Evolutionary conservation across 2,888 invertebrate species (phyloP), one percentile per base, ranked within the genome.

Genomic region (Platynereis dumerilii): DNA sequence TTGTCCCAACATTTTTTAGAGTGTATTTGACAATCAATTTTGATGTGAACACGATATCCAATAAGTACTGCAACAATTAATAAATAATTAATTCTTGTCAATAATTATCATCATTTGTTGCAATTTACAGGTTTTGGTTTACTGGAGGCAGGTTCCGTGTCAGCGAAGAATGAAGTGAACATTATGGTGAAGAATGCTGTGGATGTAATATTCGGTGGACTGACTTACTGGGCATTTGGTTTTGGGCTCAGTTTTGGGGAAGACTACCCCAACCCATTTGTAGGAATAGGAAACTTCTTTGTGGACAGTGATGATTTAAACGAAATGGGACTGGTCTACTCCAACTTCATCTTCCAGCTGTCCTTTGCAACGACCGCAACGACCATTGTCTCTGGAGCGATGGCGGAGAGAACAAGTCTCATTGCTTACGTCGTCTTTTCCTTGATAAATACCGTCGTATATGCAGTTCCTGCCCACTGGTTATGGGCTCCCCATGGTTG

Each of bases 181-280:
- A 95, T 96, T 64, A 96, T 96, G 96, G 94, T 96, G 91, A 96
- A 96, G 84, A 96, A 96, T 78, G 90, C 94, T 0, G 92, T 93
- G 0, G 96, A 96, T 76, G 94, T 96, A 59, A 92, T 94, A 0
- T 87, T 96, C 22, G 96, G 96, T 1, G 96, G 94, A 66, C 83
- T 94, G 15, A 94, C 94, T 0, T 96, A 96, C 85, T 96, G 96
- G 96, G 88, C 92, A 24, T 93, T 95, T 79, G 96, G 96, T 0
- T 96, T 92, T 83, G 94, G 93, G 1, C 87, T 95, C 84, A 93
- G 93, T 1, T 96, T 93, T 78, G 96, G 84, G 12, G 79, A 75
- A 12, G 64, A 71, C 0, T 78, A 89, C 15, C 64, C 71, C 15
- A 80, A 78, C 20, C 74, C 91, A 87, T 91, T 95, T 76, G 89